Evolutionary conservation across 2,888 invertebrate species (phyloP).

Genomic region (Barypeithes pellucidus): DNA sequence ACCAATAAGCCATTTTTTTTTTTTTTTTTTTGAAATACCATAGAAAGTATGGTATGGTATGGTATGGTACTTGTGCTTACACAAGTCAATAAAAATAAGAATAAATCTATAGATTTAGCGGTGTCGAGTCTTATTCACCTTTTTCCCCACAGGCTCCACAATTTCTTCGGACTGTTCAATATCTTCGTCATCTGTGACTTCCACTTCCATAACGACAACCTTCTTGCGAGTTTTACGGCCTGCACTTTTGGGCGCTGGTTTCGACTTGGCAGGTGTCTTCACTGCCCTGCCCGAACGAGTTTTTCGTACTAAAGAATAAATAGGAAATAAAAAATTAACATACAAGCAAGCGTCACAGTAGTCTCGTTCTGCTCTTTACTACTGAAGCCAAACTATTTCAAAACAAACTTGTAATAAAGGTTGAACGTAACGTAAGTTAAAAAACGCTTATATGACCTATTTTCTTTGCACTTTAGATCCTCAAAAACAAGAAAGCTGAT

Average conservation of each 20-base stretch:
- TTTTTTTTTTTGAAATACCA: too few species aligned
- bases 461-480: neutral
- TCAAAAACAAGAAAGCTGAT: neutral
- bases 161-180: slow-evolving; percentile 26
- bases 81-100: too few species aligned
- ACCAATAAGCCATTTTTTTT: too few species aligned
- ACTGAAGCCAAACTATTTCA: too few species aligned
- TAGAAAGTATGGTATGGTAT: slow-evolving; percentile 19
- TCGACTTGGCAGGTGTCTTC: slow-evolving; percentile 60
- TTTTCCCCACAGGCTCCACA: slow-evolving; percentile 53
- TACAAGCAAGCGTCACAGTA: neutral
- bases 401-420: too few species aligned
- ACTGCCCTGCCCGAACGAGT: slow-evolving; percentile 75
- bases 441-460: neutral
- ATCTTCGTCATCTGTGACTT: slow-evolving; percentile 70
- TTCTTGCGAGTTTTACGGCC: slow-evolving; percentile 68
- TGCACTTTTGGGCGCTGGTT: slow-evolving; percentile 59
- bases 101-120: slow-evolving; percentile 4
- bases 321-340: neutral
- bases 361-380: too few species aligned
- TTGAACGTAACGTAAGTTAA: neutral
- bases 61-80: too few species aligned
- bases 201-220: slow-evolving; percentile 70
- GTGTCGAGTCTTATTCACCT: slow-evolving; percentile 56
- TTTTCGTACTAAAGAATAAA: slow-evolving; percentile 70